These are phyloP conservation scores for Apodemus sylvaticus DNA, from an alignment of 2,113 vertebrate species.

Conservation along the genomic window DNA sequence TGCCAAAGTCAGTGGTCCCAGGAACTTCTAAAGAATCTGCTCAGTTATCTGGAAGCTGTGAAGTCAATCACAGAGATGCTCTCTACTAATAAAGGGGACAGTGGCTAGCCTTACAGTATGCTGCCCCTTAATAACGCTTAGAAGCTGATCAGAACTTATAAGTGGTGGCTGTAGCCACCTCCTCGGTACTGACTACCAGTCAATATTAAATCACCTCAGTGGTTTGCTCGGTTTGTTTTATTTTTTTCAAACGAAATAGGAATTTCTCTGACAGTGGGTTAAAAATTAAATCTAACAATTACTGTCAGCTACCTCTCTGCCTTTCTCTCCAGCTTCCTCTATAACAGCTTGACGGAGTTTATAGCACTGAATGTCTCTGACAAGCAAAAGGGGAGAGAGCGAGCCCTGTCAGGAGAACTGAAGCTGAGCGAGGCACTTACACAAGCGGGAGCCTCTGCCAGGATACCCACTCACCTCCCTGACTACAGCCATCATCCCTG, in stretches of 20 bases:
- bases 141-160: background rate
- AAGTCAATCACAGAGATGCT: background rate
- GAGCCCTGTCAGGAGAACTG: accelerated
- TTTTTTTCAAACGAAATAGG: background rate
- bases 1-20: background rate
- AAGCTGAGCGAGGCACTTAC: background rate
- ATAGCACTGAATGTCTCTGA: background rate
- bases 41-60: background rate
- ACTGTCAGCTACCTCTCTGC: too few species aligned
- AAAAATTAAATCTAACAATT: background rate
- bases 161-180: too few species aligned
- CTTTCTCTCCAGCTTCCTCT: background rate
- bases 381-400: accelerated
- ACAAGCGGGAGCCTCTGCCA: accelerated
- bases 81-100: background rate
- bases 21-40: background rate
- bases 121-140: background rate
- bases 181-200: background rate
- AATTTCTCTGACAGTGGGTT: background rate
- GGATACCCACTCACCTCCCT: accelerated
- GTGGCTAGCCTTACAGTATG: accelerated
- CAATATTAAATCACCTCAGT: background rate
- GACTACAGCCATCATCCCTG: too few species aligned
- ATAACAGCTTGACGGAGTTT: accelerated
- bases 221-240: background rate